phyloP scores from a whole-genome alignment of 1,140 invertebrate genomes.

The Sipha flava region DNA sequence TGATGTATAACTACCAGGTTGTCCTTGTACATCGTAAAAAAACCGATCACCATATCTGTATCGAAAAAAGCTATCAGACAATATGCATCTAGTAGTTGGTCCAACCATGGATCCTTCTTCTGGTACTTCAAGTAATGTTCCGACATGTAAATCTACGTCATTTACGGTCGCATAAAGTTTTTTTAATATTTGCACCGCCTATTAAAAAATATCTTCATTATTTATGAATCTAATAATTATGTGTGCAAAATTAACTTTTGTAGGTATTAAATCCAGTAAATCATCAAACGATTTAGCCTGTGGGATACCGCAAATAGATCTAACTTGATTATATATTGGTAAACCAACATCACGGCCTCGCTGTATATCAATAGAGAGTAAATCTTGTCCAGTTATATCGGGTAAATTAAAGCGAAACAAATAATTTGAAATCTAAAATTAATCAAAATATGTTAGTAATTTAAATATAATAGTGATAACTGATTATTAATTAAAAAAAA shows the following conservation, averaged over 20 bases:
- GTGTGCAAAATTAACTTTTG: neutral
- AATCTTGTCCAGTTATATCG: slow-evolving; percentile 5
- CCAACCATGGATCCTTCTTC: slow-evolving; percentile 80
- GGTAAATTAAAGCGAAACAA: slow-evolving; percentile 6
- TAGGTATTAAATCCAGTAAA: slow-evolving; percentile 50
- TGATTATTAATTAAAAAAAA: neutral
- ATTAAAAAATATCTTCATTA: slow-evolving; percentile 30
- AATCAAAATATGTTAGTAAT: neutral
- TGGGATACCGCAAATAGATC: slow-evolving; percentile 61
- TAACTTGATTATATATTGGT: slow-evolving; percentile 70
- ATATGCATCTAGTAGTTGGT: slow-evolving; percentile 89
- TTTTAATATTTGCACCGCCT: slow-evolving; percentile 46
- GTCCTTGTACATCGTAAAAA: slow-evolving; percentile 52
- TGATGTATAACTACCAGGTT: slow-evolving; percentile 79
- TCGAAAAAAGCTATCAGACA: slow-evolving; percentile 90
- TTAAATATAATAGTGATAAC: neutral
- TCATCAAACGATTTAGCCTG: slow-evolving; percentile 51
- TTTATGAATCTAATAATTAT: neutral
- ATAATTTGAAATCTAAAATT: neutral
- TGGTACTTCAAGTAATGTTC: slow-evolving; percentile 79
- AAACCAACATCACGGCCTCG: slow-evolving; percentile 85
- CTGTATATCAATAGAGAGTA: slow-evolving; percentile 53
- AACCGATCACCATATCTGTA: slow-evolving; percentile 85
- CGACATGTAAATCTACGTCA: slow-evolving; percentile 86
- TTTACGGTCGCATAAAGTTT: slow-evolving; percentile 53